Evolutionary conservation across 2,113 vertebrate species (phyloP), one percentile per base, ranked within the genome.

Genomic region (Todiramphus chloris): DNA sequence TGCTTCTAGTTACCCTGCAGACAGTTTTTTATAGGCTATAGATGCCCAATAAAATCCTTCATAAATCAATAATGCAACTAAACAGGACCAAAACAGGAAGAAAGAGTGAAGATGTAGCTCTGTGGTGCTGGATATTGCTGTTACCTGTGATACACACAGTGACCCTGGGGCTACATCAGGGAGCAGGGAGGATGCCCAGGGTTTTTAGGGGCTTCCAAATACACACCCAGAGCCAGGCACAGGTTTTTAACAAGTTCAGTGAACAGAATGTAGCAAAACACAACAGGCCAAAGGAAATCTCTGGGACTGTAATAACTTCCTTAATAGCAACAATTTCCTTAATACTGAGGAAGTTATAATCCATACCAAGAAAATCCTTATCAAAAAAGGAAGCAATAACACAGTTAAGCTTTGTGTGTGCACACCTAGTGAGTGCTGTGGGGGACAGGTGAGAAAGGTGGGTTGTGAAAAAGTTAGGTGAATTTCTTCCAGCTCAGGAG

Each of bases 211-310:
- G 23, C 68, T 94, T 96, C 86, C 88, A 95, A 95, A 77, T 56
- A 88, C 3, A 55, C 58, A 69, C 48, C 41, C 60, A 19, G 92
- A 87, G 64, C 59, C 75, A 91, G 69, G 74, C 46, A 86, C 17
- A 53, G 89, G 84, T 75, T 97, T 94, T 83, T 92, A 92, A 88
- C 16, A 30, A 48, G 18, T 89, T 92, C 46, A 64, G 78, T 31
- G 50, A 83, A 83, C 8, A 43, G 31, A 50, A 30, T 4, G 5
- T 6, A 78, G 75, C 83, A 94, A 93, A 90, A 62, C 56, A 82
- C 56, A 66, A 41, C 4, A 59, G 60, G 35, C 44, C 75, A 44
- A 83, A 79, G 53, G 63, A 96, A 88, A 69, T 91, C 72, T 94
- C 82, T 37, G 51, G 11, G 66, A 35, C 16, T 6, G 2, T 74